Conservation (phyloP, 2,113 vertebrate genomes). For the Equus przewalskii region DNA sequence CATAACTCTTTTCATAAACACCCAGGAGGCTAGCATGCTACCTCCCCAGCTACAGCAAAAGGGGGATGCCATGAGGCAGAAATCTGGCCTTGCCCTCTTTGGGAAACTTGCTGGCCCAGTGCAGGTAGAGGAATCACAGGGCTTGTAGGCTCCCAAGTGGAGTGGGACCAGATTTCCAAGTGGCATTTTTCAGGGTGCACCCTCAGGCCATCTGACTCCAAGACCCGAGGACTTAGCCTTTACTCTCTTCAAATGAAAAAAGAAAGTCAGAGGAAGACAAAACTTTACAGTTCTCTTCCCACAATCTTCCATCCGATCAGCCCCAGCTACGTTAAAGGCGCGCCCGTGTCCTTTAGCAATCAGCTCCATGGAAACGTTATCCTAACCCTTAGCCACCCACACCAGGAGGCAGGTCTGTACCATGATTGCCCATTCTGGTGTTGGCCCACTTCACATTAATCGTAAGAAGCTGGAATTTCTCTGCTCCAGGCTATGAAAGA, state of each 20-base stretch:
- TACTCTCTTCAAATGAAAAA: neutral
- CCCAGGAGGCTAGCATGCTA: neutral
- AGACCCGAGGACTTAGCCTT: neutral
- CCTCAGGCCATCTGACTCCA: neutral
- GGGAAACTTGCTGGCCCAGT: neutral
- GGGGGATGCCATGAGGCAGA: neutral
- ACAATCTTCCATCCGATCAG: neutral
- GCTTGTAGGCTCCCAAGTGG: neutral
- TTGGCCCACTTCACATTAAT: neutral
- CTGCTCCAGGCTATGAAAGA: neutral
- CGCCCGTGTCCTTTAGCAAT: neutral
- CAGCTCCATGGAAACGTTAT: neutral
- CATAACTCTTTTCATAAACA: neutral
- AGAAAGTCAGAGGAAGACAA: neutral
- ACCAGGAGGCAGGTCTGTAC: neutral
- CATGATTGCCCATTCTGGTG: fast-evolving
- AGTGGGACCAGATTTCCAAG: neutral
- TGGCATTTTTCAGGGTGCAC: neutral
- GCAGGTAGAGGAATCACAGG: neutral
- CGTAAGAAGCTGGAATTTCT: neutral
- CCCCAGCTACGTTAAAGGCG: neutral
- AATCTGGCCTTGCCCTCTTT: neutral
- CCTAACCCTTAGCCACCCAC: neutral
- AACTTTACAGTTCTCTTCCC: neutral
- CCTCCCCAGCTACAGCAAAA: neutral